Conservation (phyloP, 2,113 vertebrate genomes). For the Hydrochoerus hydrochaeris region DNA sequence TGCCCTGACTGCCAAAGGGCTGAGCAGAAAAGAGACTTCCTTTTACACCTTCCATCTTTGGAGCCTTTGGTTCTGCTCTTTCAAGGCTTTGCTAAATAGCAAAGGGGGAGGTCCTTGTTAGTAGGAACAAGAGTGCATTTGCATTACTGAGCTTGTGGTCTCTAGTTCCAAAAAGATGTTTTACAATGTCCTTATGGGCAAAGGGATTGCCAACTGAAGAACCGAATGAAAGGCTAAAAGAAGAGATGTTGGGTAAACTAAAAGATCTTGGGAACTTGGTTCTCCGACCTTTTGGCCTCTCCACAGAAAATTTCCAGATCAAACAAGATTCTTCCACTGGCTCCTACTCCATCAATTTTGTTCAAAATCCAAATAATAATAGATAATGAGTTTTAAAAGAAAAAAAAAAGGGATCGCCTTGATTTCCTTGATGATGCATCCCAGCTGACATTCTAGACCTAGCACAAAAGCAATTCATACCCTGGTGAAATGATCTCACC, state of each 20-base stretch:
- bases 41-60: conserved; percentile 55
- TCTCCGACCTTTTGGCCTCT: conserved; percentile 96
- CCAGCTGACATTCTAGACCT: conserved; percentile 56
- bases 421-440: conserved; percentile 60
- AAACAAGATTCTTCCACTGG: conserved; percentile 94
- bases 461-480: conserved; percentile 46
- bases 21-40: conserved; percentile 52
- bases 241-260: too few species aligned
- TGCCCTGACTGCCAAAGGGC: conserved; percentile 30
- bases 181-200: conserved; percentile 58
- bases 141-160: conserved; percentile 41
- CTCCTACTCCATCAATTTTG: conserved; percentile 97
- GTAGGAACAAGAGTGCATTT: not conserved
- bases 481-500: not conserved
- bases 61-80: conserved; percentile 44
- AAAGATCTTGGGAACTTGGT: conserved; percentile 98
- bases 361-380: conserved; percentile 93
- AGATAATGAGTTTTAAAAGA: conserved; percentile 84
- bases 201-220: too few species aligned
- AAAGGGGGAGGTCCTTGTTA: conserved; percentile 44
- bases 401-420: conserved; percentile 48
- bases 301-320: conserved; percentile 97
- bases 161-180: conserved; percentile 48
- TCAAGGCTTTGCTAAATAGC: conserved; percentile 51
- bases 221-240: too few species aligned